Evolutionary conservation across 2,113 vertebrate species (phyloP).

Genomic region (Cyphomyrus discorhynchus): DNA sequence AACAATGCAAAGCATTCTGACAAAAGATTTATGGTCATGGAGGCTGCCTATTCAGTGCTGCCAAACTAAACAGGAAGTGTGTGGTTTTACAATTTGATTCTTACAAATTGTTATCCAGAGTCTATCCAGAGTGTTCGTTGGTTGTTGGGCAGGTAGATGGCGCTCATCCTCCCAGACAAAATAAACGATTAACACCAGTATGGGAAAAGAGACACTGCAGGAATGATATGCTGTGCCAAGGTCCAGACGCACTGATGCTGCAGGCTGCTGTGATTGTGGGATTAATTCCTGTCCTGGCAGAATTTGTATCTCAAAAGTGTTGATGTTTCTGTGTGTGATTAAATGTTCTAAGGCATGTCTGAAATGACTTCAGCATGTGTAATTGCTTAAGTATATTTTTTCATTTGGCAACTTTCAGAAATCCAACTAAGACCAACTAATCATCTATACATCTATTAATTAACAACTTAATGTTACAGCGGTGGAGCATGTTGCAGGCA

Average conservation of each 20-base stretch:
- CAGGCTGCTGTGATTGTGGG: background rate
- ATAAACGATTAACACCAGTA: background rate
- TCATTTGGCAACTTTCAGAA: background rate
- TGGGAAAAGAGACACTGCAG: background rate
- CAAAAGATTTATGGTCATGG: background rate
- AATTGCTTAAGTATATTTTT: background rate
- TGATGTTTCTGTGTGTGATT: background rate
- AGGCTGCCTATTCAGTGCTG: background rate
- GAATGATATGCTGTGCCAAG: background rate
- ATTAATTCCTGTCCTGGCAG: background rate
- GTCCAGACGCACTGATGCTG: background rate
- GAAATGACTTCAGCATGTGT: background rate
- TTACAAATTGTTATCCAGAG: background rate
- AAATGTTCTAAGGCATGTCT: background rate
- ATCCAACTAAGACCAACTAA: background rate
- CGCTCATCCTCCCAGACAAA: background rate
- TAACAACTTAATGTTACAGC: too few species aligned
- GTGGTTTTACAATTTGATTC: background rate
- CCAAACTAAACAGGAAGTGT: background rate
- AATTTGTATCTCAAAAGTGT: background rate
- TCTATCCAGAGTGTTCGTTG: background rate
- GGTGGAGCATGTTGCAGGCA: too few species aligned
- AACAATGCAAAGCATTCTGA: background rate
- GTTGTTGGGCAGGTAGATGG: background rate
- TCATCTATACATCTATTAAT: background rate